These are phyloP conservation scores for Catotricha subobsoleta DNA, from an alignment of 2,888 invertebrate species.

Conservation along the genomic window DNA sequence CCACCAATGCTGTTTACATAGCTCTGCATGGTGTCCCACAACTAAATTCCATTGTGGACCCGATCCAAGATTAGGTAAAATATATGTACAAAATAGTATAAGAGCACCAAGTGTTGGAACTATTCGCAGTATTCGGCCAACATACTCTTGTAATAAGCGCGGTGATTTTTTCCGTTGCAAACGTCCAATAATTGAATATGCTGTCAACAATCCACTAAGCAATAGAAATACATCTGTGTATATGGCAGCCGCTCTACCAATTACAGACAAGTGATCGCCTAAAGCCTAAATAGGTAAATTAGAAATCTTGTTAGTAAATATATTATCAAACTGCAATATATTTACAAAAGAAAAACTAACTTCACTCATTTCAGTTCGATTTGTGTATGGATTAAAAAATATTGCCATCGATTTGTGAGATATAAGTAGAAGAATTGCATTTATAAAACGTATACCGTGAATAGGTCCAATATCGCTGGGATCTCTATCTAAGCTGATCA, in stretches of 20 bases:
- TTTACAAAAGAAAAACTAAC: conserved; percentile 25
- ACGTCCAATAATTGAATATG: conserved; percentile 41
- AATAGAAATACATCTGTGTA: conserved; percentile 56
- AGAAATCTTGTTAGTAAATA: background rate
- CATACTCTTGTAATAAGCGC: conserved; percentile 39
- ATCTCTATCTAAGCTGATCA: conserved; percentile 33
- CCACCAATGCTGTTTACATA: conserved; percentile 53
- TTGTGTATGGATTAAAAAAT: conserved; percentile 46
- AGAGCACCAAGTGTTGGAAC: conserved; percentile 44
- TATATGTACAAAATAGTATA: conserved; percentile 46
- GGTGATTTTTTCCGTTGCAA: conserved; percentile 35
- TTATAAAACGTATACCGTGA: conserved; percentile 47
- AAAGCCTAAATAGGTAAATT: conserved; percentile 29
- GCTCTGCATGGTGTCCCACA: conserved; percentile 44
- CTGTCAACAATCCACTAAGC: conserved; percentile 46
- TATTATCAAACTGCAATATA: conserved; percentile 18
- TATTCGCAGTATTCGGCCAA: conserved; percentile 37
- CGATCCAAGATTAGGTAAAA: conserved; percentile 40
- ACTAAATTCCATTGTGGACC: conserved; percentile 55
- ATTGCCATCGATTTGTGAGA: conserved; percentile 51
- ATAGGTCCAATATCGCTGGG: conserved; percentile 41
- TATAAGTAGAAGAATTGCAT: conserved; percentile 35
- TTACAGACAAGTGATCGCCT: conserved; percentile 34
- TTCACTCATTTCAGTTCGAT: conserved; percentile 46
- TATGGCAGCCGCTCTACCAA: conserved; percentile 47